Conservation (phyloP, 2,888 invertebrate genomes). For the Eristalis arbustorum region DNA sequence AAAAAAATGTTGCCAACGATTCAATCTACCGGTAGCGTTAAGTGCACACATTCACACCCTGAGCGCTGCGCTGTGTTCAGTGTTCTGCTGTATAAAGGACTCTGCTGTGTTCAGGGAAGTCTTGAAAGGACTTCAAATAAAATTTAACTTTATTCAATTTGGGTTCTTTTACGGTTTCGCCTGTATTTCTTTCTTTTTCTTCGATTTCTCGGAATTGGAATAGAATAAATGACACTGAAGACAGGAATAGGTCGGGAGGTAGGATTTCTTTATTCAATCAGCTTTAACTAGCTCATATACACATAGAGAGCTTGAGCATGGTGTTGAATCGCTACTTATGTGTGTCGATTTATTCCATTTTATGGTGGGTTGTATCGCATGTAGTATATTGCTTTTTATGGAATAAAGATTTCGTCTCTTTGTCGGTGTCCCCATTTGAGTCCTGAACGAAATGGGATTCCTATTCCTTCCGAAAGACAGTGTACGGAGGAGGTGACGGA, state of each 20-base stretch:
- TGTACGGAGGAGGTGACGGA: background rate
- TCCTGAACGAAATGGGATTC: background rate
- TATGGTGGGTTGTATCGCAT: slow-evolving; percentile 6
- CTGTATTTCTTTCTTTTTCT: slow-evolving; percentile 5
- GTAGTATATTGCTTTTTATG: background rate
- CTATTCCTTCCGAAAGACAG: background rate
- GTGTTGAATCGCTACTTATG: slow-evolving; percentile 24
- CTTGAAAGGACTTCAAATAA: slow-evolving; percentile 22
- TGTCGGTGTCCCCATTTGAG: background rate
- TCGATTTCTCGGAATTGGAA: slow-evolving; percentile 18
- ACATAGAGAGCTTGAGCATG: background rate
- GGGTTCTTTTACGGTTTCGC: slow-evolving; percentile 29
- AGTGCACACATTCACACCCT: slow-evolving; percentile 6
- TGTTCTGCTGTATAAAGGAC: background rate
- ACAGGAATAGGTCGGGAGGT: background rate
- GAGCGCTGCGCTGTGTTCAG: background rate
- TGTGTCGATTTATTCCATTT: slow-evolving; percentile 18
- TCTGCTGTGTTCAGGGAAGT: background rate
- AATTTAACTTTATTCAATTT: slow-evolving; percentile 36
- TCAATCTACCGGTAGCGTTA: slow-evolving; percentile 20
- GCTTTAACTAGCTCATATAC: slow-evolving; percentile 26
- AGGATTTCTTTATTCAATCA: slow-evolving; percentile 31
- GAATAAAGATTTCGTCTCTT: background rate
- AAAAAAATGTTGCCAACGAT: slow-evolving; percentile 26
- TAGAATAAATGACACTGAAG: slow-evolving; percentile 19